These are phyloP conservation scores for Drosophila birchii DNA, from an alignment of 2,888 invertebrate species.

Conservation along the genomic window DNA sequence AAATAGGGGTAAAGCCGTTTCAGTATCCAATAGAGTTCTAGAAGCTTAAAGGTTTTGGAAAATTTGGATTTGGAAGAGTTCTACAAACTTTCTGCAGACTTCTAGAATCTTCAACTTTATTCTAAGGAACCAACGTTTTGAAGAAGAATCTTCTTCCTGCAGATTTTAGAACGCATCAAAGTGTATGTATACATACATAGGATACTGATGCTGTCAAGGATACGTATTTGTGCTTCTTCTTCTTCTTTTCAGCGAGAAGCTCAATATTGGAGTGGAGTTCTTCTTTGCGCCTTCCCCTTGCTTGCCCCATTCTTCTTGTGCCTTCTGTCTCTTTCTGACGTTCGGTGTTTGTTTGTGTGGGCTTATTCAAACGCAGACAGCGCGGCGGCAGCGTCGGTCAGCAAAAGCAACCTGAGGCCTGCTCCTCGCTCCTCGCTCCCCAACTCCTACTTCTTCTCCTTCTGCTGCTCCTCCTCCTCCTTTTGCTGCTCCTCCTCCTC, in stretches of 20 bases:
- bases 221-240: conserved; percentile 1
- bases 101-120: not conserved
- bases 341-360: conserved; percentile 57
- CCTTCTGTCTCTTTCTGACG: conserved; percentile 5
- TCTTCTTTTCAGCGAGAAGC: conserved; percentile 4
- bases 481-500: not conserved
- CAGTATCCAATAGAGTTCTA: not conserved
- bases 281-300: conserved; percentile 28
- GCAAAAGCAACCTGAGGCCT: conserved; percentile 24
- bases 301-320: conserved; percentile 9
- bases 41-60: not conserved
- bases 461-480: not conserved
- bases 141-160: not conserved
- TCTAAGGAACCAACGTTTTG: not conserved
- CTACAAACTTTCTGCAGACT: not conserved
- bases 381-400: conserved; percentile 67
- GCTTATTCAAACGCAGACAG: conserved; percentile 78
- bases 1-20: not conserved
- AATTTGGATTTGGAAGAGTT: not conserved
- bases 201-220: conserved; percentile 11
- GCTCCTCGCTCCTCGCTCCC: conserved; percentile 14
- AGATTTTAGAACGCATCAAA: not conserved
- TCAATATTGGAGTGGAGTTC: conserved; percentile 23
- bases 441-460: not conserved
- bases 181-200: not conserved